Evolutionary conservation across 2,888 invertebrate species (phyloP), one percentile per base, ranked within the genome.

Genomic region (Macroteleia sp.): DNA sequence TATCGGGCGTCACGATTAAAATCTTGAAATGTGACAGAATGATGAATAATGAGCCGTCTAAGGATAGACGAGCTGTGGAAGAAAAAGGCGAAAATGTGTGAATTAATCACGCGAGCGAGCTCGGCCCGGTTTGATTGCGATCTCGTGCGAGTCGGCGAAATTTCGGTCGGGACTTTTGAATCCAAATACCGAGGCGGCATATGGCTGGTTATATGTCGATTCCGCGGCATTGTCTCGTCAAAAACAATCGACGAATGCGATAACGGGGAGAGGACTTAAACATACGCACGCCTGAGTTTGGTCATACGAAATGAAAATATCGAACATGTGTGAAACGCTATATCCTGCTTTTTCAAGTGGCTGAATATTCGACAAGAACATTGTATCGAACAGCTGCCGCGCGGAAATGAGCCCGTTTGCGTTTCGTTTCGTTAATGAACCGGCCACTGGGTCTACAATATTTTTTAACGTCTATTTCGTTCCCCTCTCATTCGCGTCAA

Each of bases 341-440:
- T 73, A 64, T 73, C 64, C 73, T 64, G 73, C 73, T 64, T 73
- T 62, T 64, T 73, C 71, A 39, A 64, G 56, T 64, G 71, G 48
- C 71, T 61, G 44, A 61, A 71, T 61, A 61, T 61, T 56, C 62
- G 34, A 52, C 71, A 25, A 44, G 61, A 67, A 67, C 62, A 54
- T 28, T 73, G 67, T 62, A 57, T 36, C 73, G 56, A 73, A 77
- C 77, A 71, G 61, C 61, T 70, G 70, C 52, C 46, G 57, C 32
- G 28, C 61, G 59, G 70, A 61, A 71, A 62, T 54, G 36, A 61
- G 61, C 34, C 41, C 44, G 44, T 44, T 57, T 57, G n/a, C 57
- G 70, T 69, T 67, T 69, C 67, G 69, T 61, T 56, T 42, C 57
- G 67, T 61, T 76, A 76, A 77, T 77, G 56, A 54, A 70, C 56